Evolutionary conservation across 2,888 invertebrate species (phyloP), one percentile per base, ranked within the genome.

Genomic region (Pristionchus mayeri): DNA sequence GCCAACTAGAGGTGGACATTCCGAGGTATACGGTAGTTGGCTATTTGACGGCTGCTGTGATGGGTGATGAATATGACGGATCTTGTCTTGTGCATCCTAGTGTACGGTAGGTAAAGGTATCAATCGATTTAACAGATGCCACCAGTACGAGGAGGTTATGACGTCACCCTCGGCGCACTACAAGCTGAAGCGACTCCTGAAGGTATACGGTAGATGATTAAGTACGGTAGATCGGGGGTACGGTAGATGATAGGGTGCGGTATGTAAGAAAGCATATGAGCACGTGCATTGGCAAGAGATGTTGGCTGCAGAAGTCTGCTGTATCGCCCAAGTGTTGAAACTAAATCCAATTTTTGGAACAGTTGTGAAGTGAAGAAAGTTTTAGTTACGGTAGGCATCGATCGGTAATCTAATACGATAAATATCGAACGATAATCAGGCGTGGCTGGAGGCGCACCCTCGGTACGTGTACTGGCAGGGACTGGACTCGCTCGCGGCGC

Each of bases 381-480:
- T n/a, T n/a, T n/a, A n/a, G 63, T 30, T 63, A 63, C 63, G 63
- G 30, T 63, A 63, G 60, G n/a, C n/a, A n/a, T 60, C 27, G 30
- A 60, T 24, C 54, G 6, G 54, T n/a, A n/a, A n/a, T n/a, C n/a
- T n/a, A n/a, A 21, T 54, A 54, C n/a, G n/a, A 4, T 54, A 21
- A 21, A 16, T 54, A 54, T 54, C 54, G 54, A 60, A 30, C 30
- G 60, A 60, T 60, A 0, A 18, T 27, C 52, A 83, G 85, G 87
- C 87, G 18, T 90, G 89, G 89, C 96, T 99, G 3, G 95, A 96
- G 16, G 96, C 96, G 86, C 97, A 98, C 94, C 96, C 96, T 0
- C 96, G 97, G 92, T 98, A 98, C 92, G 99, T 99, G 0, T 99
- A 99, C 93, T 99, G 99, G 99, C 99, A 99, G 94, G 99, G 99